Conservation (phyloP, 2,113 vertebrate species). For the Pituophis catenifer region DNA sequence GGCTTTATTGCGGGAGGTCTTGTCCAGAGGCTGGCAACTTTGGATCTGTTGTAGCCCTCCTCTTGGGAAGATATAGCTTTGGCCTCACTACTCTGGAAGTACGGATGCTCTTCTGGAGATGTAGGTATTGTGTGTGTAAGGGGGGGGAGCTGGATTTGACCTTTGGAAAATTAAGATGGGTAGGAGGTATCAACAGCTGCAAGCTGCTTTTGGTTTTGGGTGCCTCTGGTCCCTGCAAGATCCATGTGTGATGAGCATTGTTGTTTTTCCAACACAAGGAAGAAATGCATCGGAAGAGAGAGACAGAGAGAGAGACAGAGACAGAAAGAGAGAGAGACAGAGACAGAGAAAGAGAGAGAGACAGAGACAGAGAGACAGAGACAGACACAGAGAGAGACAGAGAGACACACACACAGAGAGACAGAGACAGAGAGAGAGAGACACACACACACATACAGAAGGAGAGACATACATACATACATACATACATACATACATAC, state of each 20-base stretch:
- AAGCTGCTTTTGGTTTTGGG: not conserved
- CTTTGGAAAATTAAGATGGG: not conserved
- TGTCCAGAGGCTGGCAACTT: constrained; percentile 43
- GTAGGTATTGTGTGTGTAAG: not conserved
- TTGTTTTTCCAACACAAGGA: not conserved
- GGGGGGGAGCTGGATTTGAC: not conserved
- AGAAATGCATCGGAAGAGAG: too few relatives aligned
- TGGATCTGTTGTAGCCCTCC: not conserved
- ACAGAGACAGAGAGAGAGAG: too few relatives aligned
- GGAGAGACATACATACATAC: too few relatives aligned
- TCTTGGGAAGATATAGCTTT: not conserved
- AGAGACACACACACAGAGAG: too few relatives aligned
- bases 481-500: too few relatives aligned
- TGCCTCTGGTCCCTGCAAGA: not conserved
- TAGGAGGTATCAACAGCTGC: rapidly evolving
- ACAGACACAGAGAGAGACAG: too few relatives aligned
- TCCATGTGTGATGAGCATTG: rapidly evolving
- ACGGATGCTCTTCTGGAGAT: not conserved
- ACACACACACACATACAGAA: too few relatives aligned
- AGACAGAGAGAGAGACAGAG: too few relatives aligned
- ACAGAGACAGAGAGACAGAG: too few relatives aligned
- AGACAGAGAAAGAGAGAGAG: too few relatives aligned
- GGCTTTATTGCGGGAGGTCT: not conserved
- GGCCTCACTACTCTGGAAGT: constrained; percentile 53
- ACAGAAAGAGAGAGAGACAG: too few relatives aligned